Conservation (phyloP, 2,113 vertebrate species). For the Mugil cephalus region DNA sequence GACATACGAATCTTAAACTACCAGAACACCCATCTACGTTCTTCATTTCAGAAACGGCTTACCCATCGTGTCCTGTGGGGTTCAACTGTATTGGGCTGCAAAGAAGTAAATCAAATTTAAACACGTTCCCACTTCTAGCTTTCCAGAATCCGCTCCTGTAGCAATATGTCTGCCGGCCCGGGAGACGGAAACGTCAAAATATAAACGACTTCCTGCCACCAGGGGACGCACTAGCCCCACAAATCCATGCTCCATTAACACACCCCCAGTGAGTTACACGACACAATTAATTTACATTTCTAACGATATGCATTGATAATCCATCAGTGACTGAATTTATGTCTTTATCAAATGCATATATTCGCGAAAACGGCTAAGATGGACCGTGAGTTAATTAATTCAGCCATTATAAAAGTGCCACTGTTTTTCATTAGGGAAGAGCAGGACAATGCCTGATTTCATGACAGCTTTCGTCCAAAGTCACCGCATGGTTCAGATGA, state of each 20-base stretch:
- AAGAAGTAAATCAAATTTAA: slow-evolving; percentile 54
- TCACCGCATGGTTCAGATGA: slow-evolving; percentile 3
- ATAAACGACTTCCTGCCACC: slow-evolving; percentile 57
- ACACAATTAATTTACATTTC: not conserved
- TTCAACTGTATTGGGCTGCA: slow-evolving; percentile 21
- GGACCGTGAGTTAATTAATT: not conserved
- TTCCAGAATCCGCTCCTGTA: slow-evolving; percentile 80
- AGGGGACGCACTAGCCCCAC: slow-evolving; percentile 45
- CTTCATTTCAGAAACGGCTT: slow-evolving; percentile 35
- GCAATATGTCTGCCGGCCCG: slow-evolving; percentile 85
- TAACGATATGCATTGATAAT: not conserved
- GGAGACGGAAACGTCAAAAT: slow-evolving; percentile 65
- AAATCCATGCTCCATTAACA: not conserved
- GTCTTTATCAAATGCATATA: too few relatives aligned
- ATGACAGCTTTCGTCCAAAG: not conserved
- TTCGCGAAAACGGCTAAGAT: not conserved
- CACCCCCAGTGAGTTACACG: not conserved
- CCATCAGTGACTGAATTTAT: not conserved
- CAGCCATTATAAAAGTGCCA: not conserved
- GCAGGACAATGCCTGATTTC: not conserved
- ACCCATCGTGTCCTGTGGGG: slow-evolving; percentile 78
- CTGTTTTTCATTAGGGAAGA: not conserved
- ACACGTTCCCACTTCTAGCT: slow-evolving; percentile 63
- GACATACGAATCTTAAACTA: not conserved
- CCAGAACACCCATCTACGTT: not conserved